A percentile compares a stretch with the other conserved stretches of the same genome.
Evolutionary conservation across 1,140 invertebrate genomes (phyloP).

Genomic region (Drosophila persimilis): DNA sequence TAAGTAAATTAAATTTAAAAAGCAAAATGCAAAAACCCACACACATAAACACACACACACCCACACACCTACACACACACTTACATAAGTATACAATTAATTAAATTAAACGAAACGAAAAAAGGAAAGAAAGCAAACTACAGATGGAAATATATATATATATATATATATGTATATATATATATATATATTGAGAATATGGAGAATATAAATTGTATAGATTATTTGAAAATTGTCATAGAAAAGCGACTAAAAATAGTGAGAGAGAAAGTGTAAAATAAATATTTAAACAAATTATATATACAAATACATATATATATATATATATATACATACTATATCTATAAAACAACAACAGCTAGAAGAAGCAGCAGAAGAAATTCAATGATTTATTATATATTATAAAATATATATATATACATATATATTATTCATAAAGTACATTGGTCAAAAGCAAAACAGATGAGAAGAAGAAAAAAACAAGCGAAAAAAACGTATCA

Average conservation of each 20-base stretch:
- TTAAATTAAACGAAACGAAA: slow-evolving; percentile 69
- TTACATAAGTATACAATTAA: slow-evolving; percentile 82
- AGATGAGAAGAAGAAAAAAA: slow-evolving; percentile 11
- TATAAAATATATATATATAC: slow-evolving; percentile 1
- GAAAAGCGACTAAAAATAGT: slow-evolving; percentile 49
- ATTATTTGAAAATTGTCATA: slow-evolving; percentile 51
- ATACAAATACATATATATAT: slow-evolving; percentile 17
- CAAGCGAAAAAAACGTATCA: slow-evolving; percentile 59
- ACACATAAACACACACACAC: slow-evolving; percentile 11
- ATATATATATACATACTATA: slow-evolving; percentile 31
- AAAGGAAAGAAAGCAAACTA: slow-evolving; percentile 1
- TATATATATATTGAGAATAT: too few species aligned
- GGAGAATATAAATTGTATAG: slow-evolving; percentile 57
- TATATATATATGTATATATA: too few species aligned
- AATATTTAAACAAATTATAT: slow-evolving; percentile 64
- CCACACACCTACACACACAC: slow-evolving; percentile 45
- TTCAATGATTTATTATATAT: slow-evolving; percentile 30
- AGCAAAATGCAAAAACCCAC: slow-evolving; percentile 33
- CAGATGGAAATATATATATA: too few species aligned
- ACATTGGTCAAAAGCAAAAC: slow-evolving; percentile 55
- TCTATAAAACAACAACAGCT: neutral
- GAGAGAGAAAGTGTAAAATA: slow-evolving; percentile 42
- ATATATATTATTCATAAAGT: slow-evolving; percentile 37
- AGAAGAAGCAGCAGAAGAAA: slow-evolving; percentile 21
- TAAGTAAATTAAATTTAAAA: slow-evolving; percentile 64